Base-by-base conservation (phyloP, 2,797 vertebrate genomes). In the Vireo griseus region DNA sequence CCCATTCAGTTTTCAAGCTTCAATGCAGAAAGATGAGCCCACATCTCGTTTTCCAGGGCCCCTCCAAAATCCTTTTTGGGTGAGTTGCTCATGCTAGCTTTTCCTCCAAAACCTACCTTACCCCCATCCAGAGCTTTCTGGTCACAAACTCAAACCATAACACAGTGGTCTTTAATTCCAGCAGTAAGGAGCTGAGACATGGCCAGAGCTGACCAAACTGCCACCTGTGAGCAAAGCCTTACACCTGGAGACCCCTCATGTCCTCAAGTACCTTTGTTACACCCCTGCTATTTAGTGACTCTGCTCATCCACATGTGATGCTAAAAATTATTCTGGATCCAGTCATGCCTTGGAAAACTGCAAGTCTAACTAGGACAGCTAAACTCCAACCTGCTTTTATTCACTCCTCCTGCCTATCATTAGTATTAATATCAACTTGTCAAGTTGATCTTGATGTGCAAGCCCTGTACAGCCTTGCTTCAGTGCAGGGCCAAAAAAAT, bases 331-430 rank as follows among this genome's bases (percentile, higher is more conserved):
- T 61, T 68, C 86, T 90, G 59, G 31, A 88, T 88, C 71, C 48
- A 91, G 85, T 83, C 68, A 37, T 47, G 68, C 75, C 71, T 92
- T 39, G 48, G 40, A 69, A 89, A 85, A 79, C 63, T 85, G 45
- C 75, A 73, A 74, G 63, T 71, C 67, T 96, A 96, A 94, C 74
- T 94, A 92, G 96, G 91, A 67, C 91, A 94, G 86, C 84, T 79
- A 47, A 93, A 52, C 51, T 78, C 84, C 58, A 95, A 71, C 81
- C 75, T 76, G 68, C 84, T 94, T 94, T 87, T 93, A 67, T 93
- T 93, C 89, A 15, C 62, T 68, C 63, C 87, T 87, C 87, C 69
- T 92, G 73, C 58, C 80, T 94, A 29, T 86, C 86, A 78, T 88
- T 86, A 84, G 76, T 58, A 52, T 78, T 92, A 94, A 92, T 94